Base-by-base conservation (phyloP, 2,888 invertebrate genomes). In the Meliscaeva auricollis region DNA sequence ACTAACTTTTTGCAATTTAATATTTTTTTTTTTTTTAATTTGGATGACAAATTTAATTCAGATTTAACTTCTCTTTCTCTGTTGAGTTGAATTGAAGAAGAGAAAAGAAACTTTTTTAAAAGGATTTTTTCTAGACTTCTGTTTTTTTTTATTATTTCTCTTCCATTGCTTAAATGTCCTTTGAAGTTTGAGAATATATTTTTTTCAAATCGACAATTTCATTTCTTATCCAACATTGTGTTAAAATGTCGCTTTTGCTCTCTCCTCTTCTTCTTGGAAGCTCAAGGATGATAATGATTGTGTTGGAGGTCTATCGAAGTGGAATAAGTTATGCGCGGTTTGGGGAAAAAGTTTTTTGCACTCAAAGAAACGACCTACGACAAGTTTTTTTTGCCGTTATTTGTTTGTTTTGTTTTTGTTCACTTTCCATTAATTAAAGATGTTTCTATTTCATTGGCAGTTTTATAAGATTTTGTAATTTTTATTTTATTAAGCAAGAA, bases 151-250 rank as follows among this genome's bases (percentile, higher is more conserved):
- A 17, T 17, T 11, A n/a, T 44, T 32, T 50, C 17, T 30, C 26
- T 46, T 66, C 32, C 48, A 48, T 35, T 66, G 46, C 32, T 17
- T 15, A 50, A 66, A 35, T 50, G 35, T 66, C 50, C 50, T 50
- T 66, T 32, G 48, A 66, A 66, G 66, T 66, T 50, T 50, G 58
- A 20, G 35, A 58, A 58, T 58, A 38, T 38, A 48, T 35, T 50
- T 35, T 32, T 17, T 30, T 17, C 30, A 3, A 64, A 64, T 50
- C 58, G 81, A 81, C 75, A 81, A 76, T 70, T 56, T 81, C 64
- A 81, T 75, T 81, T 81, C 75, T 75, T 81, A 81, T 81, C 69
- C 52, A n/a, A 62, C 56, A 68, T 74, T 80, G 79, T 79, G 79
- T 50, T 75, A 69, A 80, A 75, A 75, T 68, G 74, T 80, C 68